Base-by-base conservation (phyloP, 2,797 vertebrate species). In the Xerus rutilus region DNA sequence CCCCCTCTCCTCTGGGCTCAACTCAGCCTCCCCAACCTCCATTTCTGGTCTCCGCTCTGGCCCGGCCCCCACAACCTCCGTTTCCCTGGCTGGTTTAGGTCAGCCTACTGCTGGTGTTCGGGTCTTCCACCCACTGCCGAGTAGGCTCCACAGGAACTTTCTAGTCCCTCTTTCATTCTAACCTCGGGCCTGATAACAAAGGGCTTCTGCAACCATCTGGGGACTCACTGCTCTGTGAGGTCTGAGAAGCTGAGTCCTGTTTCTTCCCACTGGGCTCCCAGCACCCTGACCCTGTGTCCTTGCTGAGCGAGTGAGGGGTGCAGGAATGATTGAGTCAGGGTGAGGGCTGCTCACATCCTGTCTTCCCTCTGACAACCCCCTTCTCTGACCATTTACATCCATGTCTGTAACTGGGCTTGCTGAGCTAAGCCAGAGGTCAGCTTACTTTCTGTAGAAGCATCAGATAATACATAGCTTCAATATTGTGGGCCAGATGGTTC, bases 321-420 rank as follows among this genome's bases (percentile, higher is more conserved):
- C 25, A 23, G 43, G 28, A 35, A 52, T 5, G 17, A 23, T 47
- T 2, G 23, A 30, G 6, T 23, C 0, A 12, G n/a, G n/a, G 5
- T 5, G n/a, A 7, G 0, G 18, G 12, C 0, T 0, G 0, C 78
- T 83, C 20, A 35, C 0, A 0, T 32, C 0, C 9, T n/a, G 15
- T 76, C 10, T 35, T 13, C 30, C 5, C 54, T 28, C 14, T 0
- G 7, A 13, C 0, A 43, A 35, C 23, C 45, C 30, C 30, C 49
- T 32, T 7, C 74, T 64, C 54, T 25, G 28, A 87, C 35, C 79
- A 17, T 23, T 13, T 49, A 57, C 67, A 64, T 59, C 79, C 23
- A 4, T 6, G 30, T 13, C 74, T 52, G n/a, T 30, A 57, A 54
- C 30, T 8, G 49, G 32, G 1, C 45, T 62, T 76, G 39, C 47